Evolutionary conservation across 2,113 vertebrate species (phyloP).

Genomic region (Callospermophilus lateralis): DNA sequence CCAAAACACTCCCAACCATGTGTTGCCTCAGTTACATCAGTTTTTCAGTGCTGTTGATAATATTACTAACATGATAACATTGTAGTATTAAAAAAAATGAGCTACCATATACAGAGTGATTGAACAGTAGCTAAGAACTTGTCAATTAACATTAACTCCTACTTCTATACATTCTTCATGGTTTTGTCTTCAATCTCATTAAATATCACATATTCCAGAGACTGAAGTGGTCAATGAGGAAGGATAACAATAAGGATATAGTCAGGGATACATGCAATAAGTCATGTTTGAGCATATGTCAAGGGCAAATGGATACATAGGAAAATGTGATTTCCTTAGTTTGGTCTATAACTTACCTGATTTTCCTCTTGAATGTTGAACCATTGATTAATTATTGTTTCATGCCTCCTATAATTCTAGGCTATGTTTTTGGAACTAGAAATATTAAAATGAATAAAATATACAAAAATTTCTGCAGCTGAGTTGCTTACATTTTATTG

Average conservation of each 20-base stretch:
- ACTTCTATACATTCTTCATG: neutral
- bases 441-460: conserved; percentile 6
- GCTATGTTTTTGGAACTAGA: neutral
- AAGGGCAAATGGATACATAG: neutral
- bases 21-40: neutral
- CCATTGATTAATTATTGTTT: neutral
- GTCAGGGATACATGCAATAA: neutral
- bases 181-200: neutral
- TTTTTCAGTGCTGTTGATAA: neutral
- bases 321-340: neutral
- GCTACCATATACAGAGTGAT: neutral
- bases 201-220: neutral
- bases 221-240: neutral
- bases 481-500: neutral
- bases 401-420: neutral
- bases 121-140: neutral
- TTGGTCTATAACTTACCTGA: neutral
- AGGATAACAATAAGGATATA: neutral
- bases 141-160: neutral
- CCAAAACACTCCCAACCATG: neutral
- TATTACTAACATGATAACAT: neutral
- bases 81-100: neutral
- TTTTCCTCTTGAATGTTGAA: conserved; percentile 11
- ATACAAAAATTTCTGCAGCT: neutral
- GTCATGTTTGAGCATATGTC: neutral